These are phyloP conservation scores for Phacellophora camtschatica DNA, from an alignment of 30 jellyfish, hydroid and myxozoan species.

Conservation along the genomic window DNA sequence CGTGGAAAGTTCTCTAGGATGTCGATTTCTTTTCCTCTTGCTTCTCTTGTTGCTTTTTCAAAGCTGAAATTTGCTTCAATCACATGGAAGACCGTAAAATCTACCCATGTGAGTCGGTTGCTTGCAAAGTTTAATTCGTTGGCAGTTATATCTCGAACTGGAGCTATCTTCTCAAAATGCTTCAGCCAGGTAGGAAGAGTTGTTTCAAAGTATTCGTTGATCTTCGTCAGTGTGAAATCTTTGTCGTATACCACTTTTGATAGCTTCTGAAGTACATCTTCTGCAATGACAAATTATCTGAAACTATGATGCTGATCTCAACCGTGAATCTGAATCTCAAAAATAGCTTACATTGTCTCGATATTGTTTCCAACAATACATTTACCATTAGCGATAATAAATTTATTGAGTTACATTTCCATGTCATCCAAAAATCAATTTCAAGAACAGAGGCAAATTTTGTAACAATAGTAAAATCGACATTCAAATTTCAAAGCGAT, in stretches of 20 bases:
- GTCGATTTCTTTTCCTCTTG: not conserved
- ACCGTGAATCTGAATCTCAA: too few species aligned
- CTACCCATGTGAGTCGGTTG: conserved; percentile 88
- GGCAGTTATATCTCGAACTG: conserved; percentile 27
- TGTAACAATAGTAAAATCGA: too few species aligned
- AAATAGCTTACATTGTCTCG: too few species aligned
- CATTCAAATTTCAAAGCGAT: too few species aligned
- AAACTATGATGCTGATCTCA: too few species aligned
- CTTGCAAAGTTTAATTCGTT: conserved; percentile 72
- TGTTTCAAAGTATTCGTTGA: conserved; percentile 57
- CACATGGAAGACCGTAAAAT: conserved; percentile 71
- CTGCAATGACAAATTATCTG: too few species aligned
- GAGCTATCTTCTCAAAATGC: conserved; percentile 73
- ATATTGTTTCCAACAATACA: too few species aligned
- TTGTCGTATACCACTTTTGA: conserved; percentile 51
- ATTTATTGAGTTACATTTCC: too few species aligned
- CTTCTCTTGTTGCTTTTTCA: conserved; percentile 48
- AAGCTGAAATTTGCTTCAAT: conserved; percentile 61
- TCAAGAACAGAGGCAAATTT: too few species aligned
- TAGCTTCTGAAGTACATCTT: conserved; percentile 42
- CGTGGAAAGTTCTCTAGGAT: conserved; percentile 55
- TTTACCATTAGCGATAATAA: too few species aligned
- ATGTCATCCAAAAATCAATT: too few species aligned
- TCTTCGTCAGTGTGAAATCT: conserved; percentile 50
- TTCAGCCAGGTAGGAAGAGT: conserved; percentile 70